Evolutionary conservation across 2,888 invertebrate genomes (phyloP).

Genomic region (Leucophora obtusa): DNA sequence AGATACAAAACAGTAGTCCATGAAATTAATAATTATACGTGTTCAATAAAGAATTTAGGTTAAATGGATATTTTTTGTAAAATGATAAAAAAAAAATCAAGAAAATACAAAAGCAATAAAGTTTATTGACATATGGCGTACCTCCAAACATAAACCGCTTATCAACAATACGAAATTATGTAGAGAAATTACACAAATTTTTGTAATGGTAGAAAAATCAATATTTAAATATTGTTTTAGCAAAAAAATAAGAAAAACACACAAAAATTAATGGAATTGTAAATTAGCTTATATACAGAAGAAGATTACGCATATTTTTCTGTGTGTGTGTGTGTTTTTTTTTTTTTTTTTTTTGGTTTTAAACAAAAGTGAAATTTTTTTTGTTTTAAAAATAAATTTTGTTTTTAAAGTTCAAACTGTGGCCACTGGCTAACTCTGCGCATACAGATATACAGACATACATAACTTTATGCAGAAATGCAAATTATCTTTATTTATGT

Average conservation of each 20-base stretch:
- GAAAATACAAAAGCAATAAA: conserved; percentile 5
- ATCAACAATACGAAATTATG: not conserved
- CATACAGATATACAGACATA: not conserved
- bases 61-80: conserved; percentile 18
- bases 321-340: conserved; percentile 13
- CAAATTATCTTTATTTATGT: conserved; percentile 24
- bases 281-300: conserved; percentile 31
- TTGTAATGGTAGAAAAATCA: conserved; percentile 13
- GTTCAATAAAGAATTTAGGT: conserved; percentile 43
- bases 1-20: conserved; percentile 19
- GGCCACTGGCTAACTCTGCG: conserved; percentile 30
- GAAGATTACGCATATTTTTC: conserved; percentile 46
- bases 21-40: conserved; percentile 32
- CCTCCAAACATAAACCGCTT: not conserved
- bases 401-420: conserved; percentile 38
- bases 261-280: conserved; percentile 25
- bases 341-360: not conserved
- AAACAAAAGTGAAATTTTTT: conserved; percentile 55
- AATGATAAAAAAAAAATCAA: conserved; percentile 1
- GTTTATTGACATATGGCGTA: conserved; percentile 39
- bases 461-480: conserved; percentile 1
- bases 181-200: conserved; percentile 27
- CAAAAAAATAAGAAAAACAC: conserved; percentile 2
- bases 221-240: conserved; percentile 23
- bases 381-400: conserved; percentile 30